Evolutionary conservation across 2,113 vertebrate genomes (phyloP), one percentile per base, ranked within the genome.

Genomic region (Podiceps cristatus): DNA sequence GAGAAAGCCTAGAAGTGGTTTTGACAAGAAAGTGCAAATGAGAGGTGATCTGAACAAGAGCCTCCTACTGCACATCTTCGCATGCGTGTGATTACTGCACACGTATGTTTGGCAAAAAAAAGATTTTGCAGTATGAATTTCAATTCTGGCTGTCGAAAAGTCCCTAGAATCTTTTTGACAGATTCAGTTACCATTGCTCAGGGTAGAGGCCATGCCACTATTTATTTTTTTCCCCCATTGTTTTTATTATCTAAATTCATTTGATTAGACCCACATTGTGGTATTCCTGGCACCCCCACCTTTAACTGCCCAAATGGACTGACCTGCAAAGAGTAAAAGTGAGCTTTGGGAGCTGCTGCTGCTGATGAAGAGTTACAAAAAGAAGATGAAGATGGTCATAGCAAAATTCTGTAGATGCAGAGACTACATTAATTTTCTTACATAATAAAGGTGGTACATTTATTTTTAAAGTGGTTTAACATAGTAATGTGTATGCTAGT

Each of bases 301-400:
- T 35, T n/a, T 44, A 62, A 35, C 31, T 68, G 44, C 40, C 23
- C 8, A 11, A 52, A 7, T n/a, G 19, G 45, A 52, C 6, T 49
- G 52, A 86, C 15, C 4, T 1, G 2, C 15, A 53, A 23, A 60
- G n/a, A 52, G 19, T 10, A 44, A 31, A 47, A 91, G 29, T 23
- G 45, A 90, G 8, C 24, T 72, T 27, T 53, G 59, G 33, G 22
- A 66, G 9, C 23, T 79, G 28, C 9, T 2, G 7, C 45, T 58
- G 7, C 3, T 56, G 37, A 18, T 0, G 2, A 33, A 49, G 40
- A 13, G 33, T 52, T 27, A 56, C 0, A 0, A 64, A 72, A 76
- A 77, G 16, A 18, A 82, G 28, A 53, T 47, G 11, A 50, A 44
- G 47, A 68, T 9, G 5, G 10, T 9, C 9, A 25, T 35, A 11